phyloP scores from a whole-genome alignment of 2,797 vertebrate genomes.

The Rhabdophis nuchalis region DNA sequence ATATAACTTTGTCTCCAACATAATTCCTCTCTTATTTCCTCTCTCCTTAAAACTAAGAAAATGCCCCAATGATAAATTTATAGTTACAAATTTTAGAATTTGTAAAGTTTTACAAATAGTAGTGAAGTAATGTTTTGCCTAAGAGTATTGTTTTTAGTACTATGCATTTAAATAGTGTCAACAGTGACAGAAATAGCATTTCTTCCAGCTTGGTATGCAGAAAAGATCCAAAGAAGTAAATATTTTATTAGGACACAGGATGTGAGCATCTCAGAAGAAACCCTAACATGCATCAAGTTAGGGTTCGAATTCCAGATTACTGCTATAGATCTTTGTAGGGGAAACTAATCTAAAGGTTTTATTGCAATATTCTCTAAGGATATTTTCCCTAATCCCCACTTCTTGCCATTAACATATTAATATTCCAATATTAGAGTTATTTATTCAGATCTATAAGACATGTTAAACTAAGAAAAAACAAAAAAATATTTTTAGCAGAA shows the following conservation, averaged over 20 bases:
- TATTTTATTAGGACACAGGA: not conserved
- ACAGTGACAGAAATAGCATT: not conserved
- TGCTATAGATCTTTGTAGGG: not conserved
- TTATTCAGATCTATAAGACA: not conserved
- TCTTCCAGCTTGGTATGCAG: not conserved
- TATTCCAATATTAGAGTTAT: not conserved
- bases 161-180: not conserved
- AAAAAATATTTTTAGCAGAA: not conserved
- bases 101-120: not conserved
- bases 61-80: slow-evolving; percentile 1
- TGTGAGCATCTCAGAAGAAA: not conserved
- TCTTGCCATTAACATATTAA: not conserved
- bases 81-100: not conserved
- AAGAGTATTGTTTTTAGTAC: not conserved
- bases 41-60: not conserved
- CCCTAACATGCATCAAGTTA: not conserved
- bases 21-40: not conserved
- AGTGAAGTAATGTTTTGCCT: not conserved
- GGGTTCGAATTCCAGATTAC: not conserved
- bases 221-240: not conserved
- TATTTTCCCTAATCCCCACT: not conserved
- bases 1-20: not conserved
- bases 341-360: not conserved
- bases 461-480: not conserved
- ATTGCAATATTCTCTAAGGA: not conserved